These are phyloP conservation scores for Oxyruncus cristatus DNA, from an alignment of 2,113 vertebrate species.

Conservation along the genomic window DNA sequence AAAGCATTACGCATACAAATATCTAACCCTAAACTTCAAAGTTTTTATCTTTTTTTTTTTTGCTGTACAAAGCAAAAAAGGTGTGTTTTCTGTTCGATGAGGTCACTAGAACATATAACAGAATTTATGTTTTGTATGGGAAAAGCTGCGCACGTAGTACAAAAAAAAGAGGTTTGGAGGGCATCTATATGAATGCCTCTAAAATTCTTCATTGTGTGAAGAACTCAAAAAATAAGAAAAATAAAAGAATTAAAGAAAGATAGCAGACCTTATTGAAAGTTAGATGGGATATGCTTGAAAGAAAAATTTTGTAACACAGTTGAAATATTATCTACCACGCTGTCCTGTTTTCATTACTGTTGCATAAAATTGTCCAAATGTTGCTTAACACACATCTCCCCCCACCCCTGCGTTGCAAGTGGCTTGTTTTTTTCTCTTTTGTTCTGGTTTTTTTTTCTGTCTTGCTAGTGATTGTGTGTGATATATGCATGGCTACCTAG, in stretches of 20 bases:
- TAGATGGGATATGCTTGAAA: background rate
- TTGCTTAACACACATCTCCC: background rate
- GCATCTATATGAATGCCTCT: background rate
- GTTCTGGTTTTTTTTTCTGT: background rate
- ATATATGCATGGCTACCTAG: background rate
- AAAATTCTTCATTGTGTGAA: background rate
- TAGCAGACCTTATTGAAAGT: background rate
- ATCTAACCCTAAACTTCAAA: background rate
- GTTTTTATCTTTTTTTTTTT: background rate
- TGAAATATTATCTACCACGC: background rate
- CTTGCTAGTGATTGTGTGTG: background rate
- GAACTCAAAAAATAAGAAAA: background rate
- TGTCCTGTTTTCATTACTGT: background rate
- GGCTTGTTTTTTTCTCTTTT: background rate
- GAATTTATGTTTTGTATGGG: background rate
- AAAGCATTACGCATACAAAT: background rate
- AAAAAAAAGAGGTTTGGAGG: background rate
- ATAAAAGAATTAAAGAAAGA: background rate
- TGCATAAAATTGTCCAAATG: background rate
- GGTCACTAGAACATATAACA: background rate
- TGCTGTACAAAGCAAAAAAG: background rate
- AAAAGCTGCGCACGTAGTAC: background rate
- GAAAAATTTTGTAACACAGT: background rate
- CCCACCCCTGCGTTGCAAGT: fast-evolving
- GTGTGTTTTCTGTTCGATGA: background rate